Base-by-base conservation (phyloP, 2,797 vertebrate species). In the Argentina silus region DNA sequence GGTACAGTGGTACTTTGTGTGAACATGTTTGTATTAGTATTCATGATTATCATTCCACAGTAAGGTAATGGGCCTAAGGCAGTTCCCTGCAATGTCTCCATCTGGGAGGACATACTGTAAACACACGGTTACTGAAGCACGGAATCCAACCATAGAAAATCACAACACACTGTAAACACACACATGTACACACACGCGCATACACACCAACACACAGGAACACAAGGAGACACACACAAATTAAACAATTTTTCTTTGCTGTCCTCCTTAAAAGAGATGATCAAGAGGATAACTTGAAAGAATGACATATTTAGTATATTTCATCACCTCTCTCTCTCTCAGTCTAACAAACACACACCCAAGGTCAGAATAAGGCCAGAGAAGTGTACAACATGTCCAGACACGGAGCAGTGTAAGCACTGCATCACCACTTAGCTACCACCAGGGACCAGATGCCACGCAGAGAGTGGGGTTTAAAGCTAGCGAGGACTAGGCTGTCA, bases 21-120 rank as follows among this genome's bases (percentile, higher is more conserved):
- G 7, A 42, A 43, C 17, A 6, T 17, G 7, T 43, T 43, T 42
- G 10, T 84, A 73, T 78, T 88, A 70, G 82, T 82, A 78, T 56
- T 78, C 17, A 67, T 64, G 66, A 87, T 83, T 79, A 85, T 69
- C 78, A 82, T 82, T 82, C 82, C 67, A 79, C 80, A 48, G 78
- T 63, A 73, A 87, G 78, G 79, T 82, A 82, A 88, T 70, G 57
- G 67, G 80, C 83, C 78, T 70, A 57, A 63, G 67, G 83, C 70
- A 72, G 42, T 72, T 71, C 82, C 80, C 78, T 76, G 78, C 62
- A 76, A 82, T 72, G 72, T 56, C n/a, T 51, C 76, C 81, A 86
- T 85, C 81, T 85, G 78, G 63, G 77, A 62, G 23, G 15, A 44
- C 19, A 69, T 47, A 27, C 68, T 47, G 45, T 17, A 68, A 7